Evolutionary conservation across 2,797 vertebrate species (phyloP).

Genomic region (Lemur catta): DNA sequence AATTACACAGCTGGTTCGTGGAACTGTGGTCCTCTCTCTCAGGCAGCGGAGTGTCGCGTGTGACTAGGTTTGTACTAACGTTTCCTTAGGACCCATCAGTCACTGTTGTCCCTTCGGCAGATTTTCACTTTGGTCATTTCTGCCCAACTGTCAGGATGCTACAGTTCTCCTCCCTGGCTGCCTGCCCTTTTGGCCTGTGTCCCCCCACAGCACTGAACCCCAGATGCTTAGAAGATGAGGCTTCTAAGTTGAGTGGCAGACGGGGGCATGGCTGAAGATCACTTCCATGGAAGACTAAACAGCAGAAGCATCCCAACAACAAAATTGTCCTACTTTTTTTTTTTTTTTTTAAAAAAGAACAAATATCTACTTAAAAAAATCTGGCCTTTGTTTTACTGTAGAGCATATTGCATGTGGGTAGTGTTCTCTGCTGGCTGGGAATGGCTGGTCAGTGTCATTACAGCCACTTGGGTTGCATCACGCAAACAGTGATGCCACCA

Average conservation of each 20-base stretch:
- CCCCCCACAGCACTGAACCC: background rate
- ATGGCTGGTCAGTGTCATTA: background rate
- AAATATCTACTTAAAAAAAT: background rate
- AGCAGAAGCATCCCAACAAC: background rate
- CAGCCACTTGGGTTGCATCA: rapidly evolving
- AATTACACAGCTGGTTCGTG: background rate
- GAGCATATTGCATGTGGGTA: background rate
- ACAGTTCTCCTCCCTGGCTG: background rate
- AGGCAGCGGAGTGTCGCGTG: background rate
- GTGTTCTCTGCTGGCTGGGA: too few relatives aligned
- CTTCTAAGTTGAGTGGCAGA: background rate
- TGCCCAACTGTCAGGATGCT: background rate
- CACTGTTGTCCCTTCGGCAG: background rate
- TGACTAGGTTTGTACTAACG: background rate
- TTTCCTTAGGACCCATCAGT: background rate
- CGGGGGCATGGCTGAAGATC: background rate
- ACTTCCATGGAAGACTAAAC: background rate
- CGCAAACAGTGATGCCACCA: background rate
- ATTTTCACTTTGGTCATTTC: background rate
- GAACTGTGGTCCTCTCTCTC: background rate
- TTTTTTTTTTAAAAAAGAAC: background rate
- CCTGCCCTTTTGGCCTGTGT: background rate
- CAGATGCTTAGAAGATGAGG: constrained; percentile 19
- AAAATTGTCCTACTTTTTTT: background rate
- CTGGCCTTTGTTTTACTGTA: background rate